These are phyloP conservation scores for Dugesia japonica DNA, from an alignment of 2,888 invertebrate genomes.

Conservation along the genomic window DNA sequence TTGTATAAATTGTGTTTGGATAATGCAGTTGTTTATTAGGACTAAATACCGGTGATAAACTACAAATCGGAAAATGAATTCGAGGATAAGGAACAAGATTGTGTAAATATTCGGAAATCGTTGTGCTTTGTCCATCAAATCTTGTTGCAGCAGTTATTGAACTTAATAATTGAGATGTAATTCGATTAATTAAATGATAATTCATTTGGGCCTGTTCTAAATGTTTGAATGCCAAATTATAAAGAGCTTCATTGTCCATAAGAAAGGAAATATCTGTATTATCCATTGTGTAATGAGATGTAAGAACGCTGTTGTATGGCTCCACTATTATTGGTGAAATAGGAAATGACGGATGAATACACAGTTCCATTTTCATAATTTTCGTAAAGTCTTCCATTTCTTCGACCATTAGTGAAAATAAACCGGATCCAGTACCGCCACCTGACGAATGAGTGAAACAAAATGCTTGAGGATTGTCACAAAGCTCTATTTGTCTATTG, in stretches of 20 bases:
- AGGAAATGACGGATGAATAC: background rate
- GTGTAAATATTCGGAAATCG: slow-evolving; percentile 34
- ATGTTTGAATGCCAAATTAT: background rate
- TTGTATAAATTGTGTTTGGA: background rate
- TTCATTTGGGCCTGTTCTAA: background rate
- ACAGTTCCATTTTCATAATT: background rate
- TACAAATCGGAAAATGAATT: slow-evolving; percentile 35
- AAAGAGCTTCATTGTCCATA: slow-evolving; percentile 21
- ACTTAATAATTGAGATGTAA: slow-evolving; percentile 3
- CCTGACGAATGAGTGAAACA: slow-evolving; percentile 32
- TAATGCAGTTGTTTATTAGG: slow-evolving; percentile 23
- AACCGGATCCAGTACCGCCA: slow-evolving; percentile 36
- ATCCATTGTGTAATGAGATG: slow-evolving; percentile 16
- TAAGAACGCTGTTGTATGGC: slow-evolving; percentile 5
- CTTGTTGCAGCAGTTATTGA: background rate
- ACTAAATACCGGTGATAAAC: slow-evolving; percentile 32
- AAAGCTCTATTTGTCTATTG: slow-evolving; percentile 29
- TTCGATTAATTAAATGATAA: slow-evolving; percentile 5
- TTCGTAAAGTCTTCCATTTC: slow-evolving; percentile 21
- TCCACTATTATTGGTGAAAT: slow-evolving; percentile 4
- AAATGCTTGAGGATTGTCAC: slow-evolving; percentile 35
- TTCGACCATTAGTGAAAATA: slow-evolving; percentile 29
- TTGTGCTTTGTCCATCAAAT: slow-evolving; percentile 22
- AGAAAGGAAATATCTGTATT: slow-evolving; percentile 3
- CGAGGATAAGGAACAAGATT: slow-evolving; percentile 36